Base-by-base conservation (phyloP, 2,888 invertebrate species). In the Eucera pruinosa region DNA sequence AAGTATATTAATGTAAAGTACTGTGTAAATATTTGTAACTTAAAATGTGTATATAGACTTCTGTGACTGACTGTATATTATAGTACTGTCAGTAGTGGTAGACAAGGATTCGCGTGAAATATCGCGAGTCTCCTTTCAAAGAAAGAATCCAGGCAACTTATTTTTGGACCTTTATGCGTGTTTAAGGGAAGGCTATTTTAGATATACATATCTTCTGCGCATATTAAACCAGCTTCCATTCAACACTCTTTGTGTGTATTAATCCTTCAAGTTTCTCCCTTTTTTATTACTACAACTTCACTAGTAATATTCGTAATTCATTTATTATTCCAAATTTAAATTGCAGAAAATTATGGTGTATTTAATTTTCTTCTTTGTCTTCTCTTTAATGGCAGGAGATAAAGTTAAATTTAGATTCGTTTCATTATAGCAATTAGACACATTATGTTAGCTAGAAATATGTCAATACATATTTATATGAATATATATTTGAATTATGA, bases 141-240 rank as follows among this genome's bases (percentile, higher is more conserved):
- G 54, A 60, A 48, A 45, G 60, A 69, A 41, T 77, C 66, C 47
- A 36, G 72, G 64, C 57, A 67, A 82, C 73, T 79, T 85, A 85
- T 85, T 82, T 81, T 82, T 82, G 69, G 85, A 77, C 48, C 67
- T 68, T 76, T 65, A 76, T 74, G 73, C 66, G 75, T 78, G 68
- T 80, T 81, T 80, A 81, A 80, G 74, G 78, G 71, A 75, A 50
- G 66, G 71, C 72, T 82, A 83, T 83, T 82, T 64, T 43, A 52
- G 61, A 55, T 48, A 30, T 45, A 52, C 62, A 33, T 33, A 3
- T 33, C 36, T 78, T 60, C 48, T 33, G 27, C 9, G 33, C 41
- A 52, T 73, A 64, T 80, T 66, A 79, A 77, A 64, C 64, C 62
- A 58, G 23, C 36, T 23, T 20, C 15, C 39, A 33, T 54, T 36